These are phyloP conservation scores for Hypolimnas misippus DNA, from an alignment of 2,888 invertebrate species.

Conservation along the genomic window DNA sequence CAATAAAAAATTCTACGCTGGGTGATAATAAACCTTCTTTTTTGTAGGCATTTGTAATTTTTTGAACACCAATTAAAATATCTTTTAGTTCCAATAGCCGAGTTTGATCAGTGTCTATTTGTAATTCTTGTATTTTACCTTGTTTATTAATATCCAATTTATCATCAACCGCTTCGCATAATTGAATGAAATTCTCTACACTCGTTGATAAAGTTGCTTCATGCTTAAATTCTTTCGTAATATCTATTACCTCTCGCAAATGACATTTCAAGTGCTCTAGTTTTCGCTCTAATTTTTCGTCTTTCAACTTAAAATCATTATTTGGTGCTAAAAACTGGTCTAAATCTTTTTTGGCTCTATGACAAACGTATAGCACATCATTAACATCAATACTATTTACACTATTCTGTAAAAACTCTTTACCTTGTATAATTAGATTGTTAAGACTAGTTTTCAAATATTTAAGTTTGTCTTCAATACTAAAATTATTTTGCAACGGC, in stretches of 20 bases:
- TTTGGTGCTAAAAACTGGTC: slow-evolving; percentile 6
- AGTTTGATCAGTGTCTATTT: slow-evolving; percentile 16
- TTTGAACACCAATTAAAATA: slow-evolving; percentile 49
- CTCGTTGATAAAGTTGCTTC: slow-evolving; percentile 42
- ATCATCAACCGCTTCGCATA: slow-evolving; percentile 45
- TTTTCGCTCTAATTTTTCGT: slow-evolving; percentile 37
- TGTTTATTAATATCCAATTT: slow-evolving; percentile 39
- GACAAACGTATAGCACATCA: slow-evolving; percentile 47
- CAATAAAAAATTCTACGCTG: slow-evolving; percentile 49
- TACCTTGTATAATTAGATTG: slow-evolving; percentile 47
- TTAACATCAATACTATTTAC: slow-evolving; percentile 41
- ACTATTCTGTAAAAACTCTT: slow-evolving; percentile 45
- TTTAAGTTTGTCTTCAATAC: slow-evolving; percentile 38
- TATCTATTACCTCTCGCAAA: slow-evolving; percentile 45
- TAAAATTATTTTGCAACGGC: slow-evolving; percentile 1
- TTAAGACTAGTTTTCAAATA: slow-evolving; percentile 45
- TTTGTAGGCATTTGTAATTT: slow-evolving; percentile 48
- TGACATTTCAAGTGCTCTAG: slow-evolving; percentile 47
- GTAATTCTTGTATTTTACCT: slow-evolving; percentile 7
- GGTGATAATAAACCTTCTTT: slow-evolving; percentile 45
- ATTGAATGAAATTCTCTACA: slow-evolving; percentile 46
- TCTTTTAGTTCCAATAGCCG: slow-evolving; percentile 45
- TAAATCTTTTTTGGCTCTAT: slow-evolving; percentile 29
- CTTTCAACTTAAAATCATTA: slow-evolving; percentile 13
- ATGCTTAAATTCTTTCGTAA: slow-evolving; percentile 44